A percentile compares a stretch with the other conserved stretches of the same genome.
Conservation (phyloP, 2,113 vertebrate genomes). For the Thymallus thymallus region DNA sequence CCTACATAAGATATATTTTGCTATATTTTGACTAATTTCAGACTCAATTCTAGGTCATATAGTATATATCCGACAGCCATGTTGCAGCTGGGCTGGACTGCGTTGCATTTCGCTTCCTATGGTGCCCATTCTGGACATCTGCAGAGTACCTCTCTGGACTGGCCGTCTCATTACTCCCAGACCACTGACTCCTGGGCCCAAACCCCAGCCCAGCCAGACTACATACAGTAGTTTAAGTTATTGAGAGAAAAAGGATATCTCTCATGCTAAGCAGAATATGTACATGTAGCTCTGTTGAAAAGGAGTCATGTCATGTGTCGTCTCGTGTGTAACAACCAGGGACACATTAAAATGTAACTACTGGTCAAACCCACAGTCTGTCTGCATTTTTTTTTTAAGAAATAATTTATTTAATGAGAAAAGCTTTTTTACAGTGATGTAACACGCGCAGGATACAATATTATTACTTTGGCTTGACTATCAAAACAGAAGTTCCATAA, state of each 20-base stretch:
- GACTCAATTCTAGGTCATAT: too few relatives aligned
- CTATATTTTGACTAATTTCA: not conserved
- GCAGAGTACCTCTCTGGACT: not conserved
- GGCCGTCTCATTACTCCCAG: not conserved
- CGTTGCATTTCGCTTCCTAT: not conserved
- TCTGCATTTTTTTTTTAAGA: slow-evolving; percentile 56
- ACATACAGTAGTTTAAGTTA: not conserved
- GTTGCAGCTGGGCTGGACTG: not conserved
- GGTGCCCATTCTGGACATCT: not conserved
- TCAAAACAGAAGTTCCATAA: not conserved
- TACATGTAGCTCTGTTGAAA: not conserved
- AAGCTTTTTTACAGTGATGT: slow-evolving; percentile 22
- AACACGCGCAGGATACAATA: not conserved
- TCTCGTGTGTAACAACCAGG: slow-evolving; percentile 19
- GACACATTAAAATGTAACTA: slow-evolving; percentile 19
- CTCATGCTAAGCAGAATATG: not conserved
- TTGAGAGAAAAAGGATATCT: too few relatives aligned
- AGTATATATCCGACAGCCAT: too few relatives aligned
- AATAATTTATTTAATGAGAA: slow-evolving; percentile 62
- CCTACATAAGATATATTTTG: not conserved
- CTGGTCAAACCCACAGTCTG: slow-evolving; percentile 27
- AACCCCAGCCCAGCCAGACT: not conserved
- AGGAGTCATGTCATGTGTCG: not conserved
- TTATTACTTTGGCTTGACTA: not conserved
- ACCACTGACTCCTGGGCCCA: not conserved